Evolutionary conservation across 2,797 vertebrate genomes (phyloP), one percentile per base, ranked within the genome.

Genomic region (Loriculus beryllinus): DNA sequence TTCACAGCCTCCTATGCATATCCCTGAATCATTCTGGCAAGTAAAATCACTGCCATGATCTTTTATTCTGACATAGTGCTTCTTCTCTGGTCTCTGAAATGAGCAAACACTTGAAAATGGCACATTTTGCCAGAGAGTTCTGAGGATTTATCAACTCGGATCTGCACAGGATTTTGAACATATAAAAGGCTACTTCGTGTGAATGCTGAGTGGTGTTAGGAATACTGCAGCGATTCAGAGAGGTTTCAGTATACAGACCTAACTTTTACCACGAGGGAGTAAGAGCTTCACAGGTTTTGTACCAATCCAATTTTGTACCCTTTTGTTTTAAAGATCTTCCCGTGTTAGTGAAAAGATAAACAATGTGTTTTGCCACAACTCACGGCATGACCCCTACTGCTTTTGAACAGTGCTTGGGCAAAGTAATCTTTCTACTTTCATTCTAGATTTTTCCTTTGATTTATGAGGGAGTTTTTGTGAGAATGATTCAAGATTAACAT

Each of bases 21-120:
- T 88, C 84, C 87, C 95, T 96, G 91, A 96, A 94, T 96, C 95
- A 92, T 94, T 92, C 91, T 94, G 89, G 91, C 95, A 96, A 69
- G 87, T 42, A 49, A 86, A 90, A 90, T 28, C 79, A 47, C 76
- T 88, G 82, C 91, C 87, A 94, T 91, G 39, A 94, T 96, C 67
- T 84, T 84, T 82, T 90, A 88, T 92, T 90, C 82, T 94, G 92
- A 60, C 67, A 72, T 26, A 67, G 70, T 47, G 17, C 69, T 90
- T 86, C 85, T 92, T 94, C 79, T 35, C 74, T 72, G 92, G 87
- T 67, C 82, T 91, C 87, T 84, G 77, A 95, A 93, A 86, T 92
- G 91, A 94, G 91, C 91, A 91, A 84, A 70, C 9, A 17, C 77
- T 91, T 89, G 91, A 81, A 76, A 62, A 90, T 26, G 76, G 74